Base-by-base conservation (phyloP, 2,797 vertebrate genomes). In the Oryzias sinensis region DNA sequence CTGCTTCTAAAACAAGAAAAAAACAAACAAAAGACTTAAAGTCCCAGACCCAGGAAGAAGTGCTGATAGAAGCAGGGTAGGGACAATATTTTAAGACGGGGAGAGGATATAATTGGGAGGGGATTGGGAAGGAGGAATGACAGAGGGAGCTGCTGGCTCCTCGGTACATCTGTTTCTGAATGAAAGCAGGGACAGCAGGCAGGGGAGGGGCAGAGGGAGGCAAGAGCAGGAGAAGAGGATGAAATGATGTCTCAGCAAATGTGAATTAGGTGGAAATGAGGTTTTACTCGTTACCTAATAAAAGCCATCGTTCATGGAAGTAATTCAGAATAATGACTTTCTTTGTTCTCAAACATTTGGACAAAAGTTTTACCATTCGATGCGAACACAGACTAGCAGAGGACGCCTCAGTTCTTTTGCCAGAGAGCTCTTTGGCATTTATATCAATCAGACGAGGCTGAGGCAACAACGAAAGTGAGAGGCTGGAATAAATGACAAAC, bases 101-200 rank as follows among this genome's bases (percentile, higher is more conserved):
- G 17, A 20, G 44, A n/a, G 43, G 62, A 58, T 25, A 72, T 43
- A 29, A 47, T 62, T 68, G 70, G 79, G 22, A 59, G 63, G 51
- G 67, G 47, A 25, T 45, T n/a, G 44, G 51, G 46, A 53, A 50
- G 22, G 18, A 47, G 51, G 56, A 55, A 25, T 17, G 37, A 24
- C 46, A 53, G 51, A 37, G 43, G n/a, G 53, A 43, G 65, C 52
- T 45, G 72, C 75, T 61, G 72, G 72, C 70, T 68, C 74, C 75
- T 80, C 77, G 55, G 69, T 74, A 72, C 89, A 90, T 90, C 85
- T 87, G 87, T 81, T 87, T 87, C 71, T 89, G 85, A 89, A 88
- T 87, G 83, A 77, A 86, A 76, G 70, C 74, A 69, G 72, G 63
- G 70, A 56, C 66, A 53, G 56, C 46, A 46, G 54, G 46, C 17